Evolutionary conservation across 2,888 invertebrate species (phyloP).

Genomic region (Idaea biselata): DNA sequence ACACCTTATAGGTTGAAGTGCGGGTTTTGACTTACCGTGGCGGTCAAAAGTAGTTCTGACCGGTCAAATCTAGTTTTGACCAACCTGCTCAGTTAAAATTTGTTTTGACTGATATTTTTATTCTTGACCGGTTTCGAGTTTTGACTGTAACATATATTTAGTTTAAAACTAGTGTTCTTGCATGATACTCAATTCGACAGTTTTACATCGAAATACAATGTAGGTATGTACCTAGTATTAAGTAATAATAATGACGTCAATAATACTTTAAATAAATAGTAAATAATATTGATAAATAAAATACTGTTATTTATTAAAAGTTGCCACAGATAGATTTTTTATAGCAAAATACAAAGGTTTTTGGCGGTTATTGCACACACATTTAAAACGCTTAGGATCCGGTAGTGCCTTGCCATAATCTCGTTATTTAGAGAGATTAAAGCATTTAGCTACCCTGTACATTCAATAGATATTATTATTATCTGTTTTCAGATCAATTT

Average conservation of each 20-base stretch:
- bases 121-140: no score
- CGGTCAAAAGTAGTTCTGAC: no score
- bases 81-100: no score
- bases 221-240: neutral
- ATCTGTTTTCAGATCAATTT: neutral
- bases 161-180: neutral
- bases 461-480: neutral
- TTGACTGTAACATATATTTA: no score
- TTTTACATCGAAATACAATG: neutral
- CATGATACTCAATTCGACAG: neutral
- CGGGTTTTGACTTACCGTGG: no score
- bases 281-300: neutral
- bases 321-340: neutral
- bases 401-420: neutral
- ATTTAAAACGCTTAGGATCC: neutral
- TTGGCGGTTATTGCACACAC: slow-evolving; percentile 3
- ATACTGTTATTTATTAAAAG: neutral
- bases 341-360: neutral
- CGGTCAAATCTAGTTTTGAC: no score
- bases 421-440: slow-evolving; percentile 1
- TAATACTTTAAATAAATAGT: neutral
- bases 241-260: neutral
- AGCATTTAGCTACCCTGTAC: slow-evolving; percentile 1
- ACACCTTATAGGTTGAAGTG: no score
- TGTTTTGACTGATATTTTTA: no score